Evolutionary conservation across 1,140 invertebrate species (phyloP), one percentile per base, ranked within the genome.

Genomic region (Drosophila pruinosa): DNA sequence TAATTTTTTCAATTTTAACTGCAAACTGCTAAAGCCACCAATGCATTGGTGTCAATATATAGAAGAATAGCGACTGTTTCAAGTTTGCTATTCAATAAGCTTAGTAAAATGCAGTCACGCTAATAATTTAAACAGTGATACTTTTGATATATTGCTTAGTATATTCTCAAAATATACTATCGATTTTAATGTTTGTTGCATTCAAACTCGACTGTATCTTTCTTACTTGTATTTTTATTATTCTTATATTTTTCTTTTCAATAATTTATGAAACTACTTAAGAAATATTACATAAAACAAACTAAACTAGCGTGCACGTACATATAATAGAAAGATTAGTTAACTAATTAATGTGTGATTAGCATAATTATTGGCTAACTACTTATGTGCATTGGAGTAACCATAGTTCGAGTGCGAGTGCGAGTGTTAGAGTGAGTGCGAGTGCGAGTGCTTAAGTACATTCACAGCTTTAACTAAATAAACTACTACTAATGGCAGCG

Each of bases 401-500:
- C 24, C 43, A 78, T 75, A 64, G 75, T 83, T 79, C 62, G 62
- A 45, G 43, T 24, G 43, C 41, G 41, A 45, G 10, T 43, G 41
- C 41, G 43, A 75, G 62, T 54, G 72, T 58, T 57, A 43, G 39
- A 10, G 39, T 58, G 62, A 43, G 39, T 21, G 39, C 15, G 39
- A 41, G 15, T 41, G 41, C 43, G 43, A 75, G 67, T 54, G 73
- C 76, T 80, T 80, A 86, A 85, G 76, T 80, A 76, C 80, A 73
- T 73, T 57, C 39, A 74, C 73, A 69, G 56, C 69, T 63, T 72
- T 47, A 38, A 24, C 36, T 56, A 64, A 53, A 71, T 36, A 41
- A 53, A 47, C 43, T 80, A 86, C 43, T 61, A 64, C 73, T 81
- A 80, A 76, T 86, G 81, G 81, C 81, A 85, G 81, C 74, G 28